Evolutionary conservation across 2,888 invertebrate species (phyloP), one percentile per base, ranked within the genome.

Genomic region (Scaptomyza cyrtandrae): DNA sequence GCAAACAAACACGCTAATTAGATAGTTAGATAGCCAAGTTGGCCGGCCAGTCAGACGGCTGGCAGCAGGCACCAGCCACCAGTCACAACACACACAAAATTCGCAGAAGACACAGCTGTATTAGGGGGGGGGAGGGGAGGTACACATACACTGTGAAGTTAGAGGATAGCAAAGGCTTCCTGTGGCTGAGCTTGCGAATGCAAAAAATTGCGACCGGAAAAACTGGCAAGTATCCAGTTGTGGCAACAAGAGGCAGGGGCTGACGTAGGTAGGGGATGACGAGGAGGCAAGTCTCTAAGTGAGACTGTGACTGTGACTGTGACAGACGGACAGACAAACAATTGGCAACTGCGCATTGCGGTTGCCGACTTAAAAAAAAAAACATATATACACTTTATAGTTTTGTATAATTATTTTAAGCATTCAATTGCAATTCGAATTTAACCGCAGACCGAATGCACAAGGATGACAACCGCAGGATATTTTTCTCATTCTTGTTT

Each of bases 341-440:
- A 63, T 57, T 62, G 71, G 86, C 81, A 88, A 81, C 88, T 88
- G 88, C 81, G 81, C 86, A 81, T 81, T 81, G 81, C 81, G 81
- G 81, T 82, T 75, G 80, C 58, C 76, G 76, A 79, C 80, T 83
- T 79, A 13, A 50, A n/a, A 55, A 66, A 44, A 71, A 13, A 49
- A 10, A n/a, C 3, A 24, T 16, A 24, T 24, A 13, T 13, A 4
- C 13, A 16, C 13, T n/a, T n/a, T 50, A 35, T 50, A 24, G 35
- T 65, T 74, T 70, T 73, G 71, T 68, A 66, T 82, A 87, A 89
- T 87, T 89, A 89, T 81, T 79, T 71, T 81, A 87, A 79, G 78
- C 87, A 89, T 89, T 89, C 89, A 84, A 86, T 89, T 86, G 80
- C 68, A 76, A 88, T 88, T 89, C 65, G 60, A 76, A 88, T 86